A percentile compares a stretch with the other conserved stretches of the same genome.
Evolutionary conservation across 2,113 vertebrate species (phyloP).

Genomic region (Dromas ardeola): DNA sequence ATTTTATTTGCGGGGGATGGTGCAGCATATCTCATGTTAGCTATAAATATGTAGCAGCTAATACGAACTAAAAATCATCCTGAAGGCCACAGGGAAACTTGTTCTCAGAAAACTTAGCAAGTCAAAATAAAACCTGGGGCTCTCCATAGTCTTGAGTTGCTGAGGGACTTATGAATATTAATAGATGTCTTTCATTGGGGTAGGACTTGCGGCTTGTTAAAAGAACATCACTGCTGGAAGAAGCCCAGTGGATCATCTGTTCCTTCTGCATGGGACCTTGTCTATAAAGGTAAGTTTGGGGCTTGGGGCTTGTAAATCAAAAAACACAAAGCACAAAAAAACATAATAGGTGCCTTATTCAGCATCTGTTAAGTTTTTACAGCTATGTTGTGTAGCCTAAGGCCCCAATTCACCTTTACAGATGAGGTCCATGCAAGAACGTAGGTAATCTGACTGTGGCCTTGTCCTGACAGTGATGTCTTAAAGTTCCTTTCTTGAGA

Average conservation of each 20-base stretch:
- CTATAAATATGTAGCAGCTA: neutral
- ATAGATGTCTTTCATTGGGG: constrained; percentile 72
- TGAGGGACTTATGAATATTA: constrained; percentile 49
- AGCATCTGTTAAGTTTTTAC: constrained; percentile 72
- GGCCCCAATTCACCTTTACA: constrained; percentile 71
- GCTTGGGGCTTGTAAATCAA: constrained; percentile 51
- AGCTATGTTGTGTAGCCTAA: constrained; percentile 58
- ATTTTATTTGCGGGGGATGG: neutral
- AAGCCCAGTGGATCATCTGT: constrained; percentile 62
- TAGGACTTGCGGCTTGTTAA: constrained; percentile 66
- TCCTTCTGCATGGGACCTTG: constrained; percentile 68
- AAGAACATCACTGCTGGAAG: constrained; percentile 68
- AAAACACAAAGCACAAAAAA: constrained; percentile 58
- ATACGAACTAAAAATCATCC: neutral
- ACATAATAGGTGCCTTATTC: constrained; percentile 69
- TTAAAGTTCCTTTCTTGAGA: constrained; percentile 34
- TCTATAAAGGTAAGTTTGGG: constrained; percentile 73
- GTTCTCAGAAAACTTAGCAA: neutral
- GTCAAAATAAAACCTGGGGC: constrained; percentile 29
- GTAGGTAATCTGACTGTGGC: constrained; percentile 47
- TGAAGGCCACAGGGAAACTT: neutral
- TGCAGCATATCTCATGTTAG: neutral
- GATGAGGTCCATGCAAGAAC: constrained; percentile 71
- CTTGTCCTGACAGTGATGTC: constrained; percentile 54
- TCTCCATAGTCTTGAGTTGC: constrained; percentile 24